Conservation (phyloP, 2,113 vertebrate species). For the Bubo blakistoni region DNA sequence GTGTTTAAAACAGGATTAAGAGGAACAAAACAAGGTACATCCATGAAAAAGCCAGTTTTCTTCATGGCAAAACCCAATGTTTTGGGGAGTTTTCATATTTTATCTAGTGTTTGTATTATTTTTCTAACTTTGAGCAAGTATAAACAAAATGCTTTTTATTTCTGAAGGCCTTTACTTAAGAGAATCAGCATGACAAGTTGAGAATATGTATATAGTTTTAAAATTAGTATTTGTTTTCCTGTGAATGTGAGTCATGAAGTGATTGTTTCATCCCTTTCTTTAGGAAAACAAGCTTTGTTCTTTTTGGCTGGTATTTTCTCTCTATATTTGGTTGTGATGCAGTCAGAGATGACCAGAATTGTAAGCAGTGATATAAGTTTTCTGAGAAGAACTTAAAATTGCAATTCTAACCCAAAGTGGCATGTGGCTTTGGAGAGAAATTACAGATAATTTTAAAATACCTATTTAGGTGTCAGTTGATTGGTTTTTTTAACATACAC, state of each 20-base stretch:
- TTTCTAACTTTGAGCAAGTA: background rate
- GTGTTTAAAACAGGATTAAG: background rate
- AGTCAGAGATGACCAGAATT: background rate
- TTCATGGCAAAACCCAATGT: background rate
- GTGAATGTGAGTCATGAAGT: background rate
- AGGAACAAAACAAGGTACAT: background rate
- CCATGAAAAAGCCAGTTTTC: background rate
- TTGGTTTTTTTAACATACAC: background rate
- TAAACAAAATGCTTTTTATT: background rate
- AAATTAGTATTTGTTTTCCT: background rate
- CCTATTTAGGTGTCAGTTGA: background rate
- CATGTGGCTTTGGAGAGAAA: background rate
- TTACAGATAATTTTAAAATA: background rate
- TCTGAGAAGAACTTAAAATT: background rate
- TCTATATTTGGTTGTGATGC: background rate
- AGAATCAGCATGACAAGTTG: background rate
- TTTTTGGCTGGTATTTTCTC: background rate
- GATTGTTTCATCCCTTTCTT: background rate
- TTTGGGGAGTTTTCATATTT: background rate
- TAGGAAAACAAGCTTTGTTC: background rate
- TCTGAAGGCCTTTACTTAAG: background rate
- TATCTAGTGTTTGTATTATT: background rate
- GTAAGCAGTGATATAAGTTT: background rate
- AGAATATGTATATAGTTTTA: background rate
- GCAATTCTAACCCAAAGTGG: background rate